A percentile compares a stretch with the other conserved stretches of the same genome.
phyloP scores from a whole-genome alignment of 1,140 invertebrate genomes.

The Aplysia californica region DNA sequence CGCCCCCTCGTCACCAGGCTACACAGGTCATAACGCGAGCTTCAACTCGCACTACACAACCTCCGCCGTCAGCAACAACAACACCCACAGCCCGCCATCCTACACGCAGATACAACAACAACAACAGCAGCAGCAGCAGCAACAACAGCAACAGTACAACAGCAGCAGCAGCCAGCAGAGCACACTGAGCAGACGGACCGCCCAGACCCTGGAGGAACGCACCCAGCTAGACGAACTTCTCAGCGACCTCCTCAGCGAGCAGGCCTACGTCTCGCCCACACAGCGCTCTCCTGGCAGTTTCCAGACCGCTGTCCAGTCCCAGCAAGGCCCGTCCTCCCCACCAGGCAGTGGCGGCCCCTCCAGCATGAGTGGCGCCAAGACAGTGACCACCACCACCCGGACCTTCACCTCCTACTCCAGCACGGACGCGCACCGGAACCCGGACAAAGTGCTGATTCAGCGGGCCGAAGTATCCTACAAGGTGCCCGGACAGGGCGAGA shows the following conservation, averaged over 20 bases:
- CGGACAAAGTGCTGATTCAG: slow-evolving; percentile 51
- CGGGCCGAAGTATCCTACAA: slow-evolving; percentile 57
- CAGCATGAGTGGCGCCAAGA: slow-evolving; percentile 33
- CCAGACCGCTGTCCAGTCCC: slow-evolving; percentile 22
- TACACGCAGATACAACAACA: slow-evolving; percentile 31
- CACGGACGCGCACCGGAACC: slow-evolving; percentile 32
- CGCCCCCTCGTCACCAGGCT: no score
- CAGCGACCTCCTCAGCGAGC: slow-evolving; percentile 63
- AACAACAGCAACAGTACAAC: slow-evolving; percentile 23
- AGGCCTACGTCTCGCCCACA: slow-evolving; percentile 41
- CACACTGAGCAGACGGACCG: slow-evolving; percentile 31
- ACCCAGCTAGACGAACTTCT: slow-evolving; percentile 64
- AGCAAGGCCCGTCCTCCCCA: slow-evolving; percentile 18
- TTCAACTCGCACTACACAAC: slow-evolving; percentile 32
- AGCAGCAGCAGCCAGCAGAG: no score
- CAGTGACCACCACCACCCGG: slow-evolving; percentile 46
- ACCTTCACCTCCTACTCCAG: slow-evolving; percentile 49
- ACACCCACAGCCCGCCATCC: slow-evolving; percentile 28
- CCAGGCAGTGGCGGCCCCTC: slow-evolving; percentile 31
- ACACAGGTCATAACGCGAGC: slow-evolving; percentile 34
- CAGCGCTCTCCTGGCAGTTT: neutral
- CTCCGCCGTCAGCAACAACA: slow-evolving; percentile 22
- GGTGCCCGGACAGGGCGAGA: slow-evolving; percentile 45
- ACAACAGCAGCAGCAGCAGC: slow-evolving; percentile 35
- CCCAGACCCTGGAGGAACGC: slow-evolving; percentile 57